Conservation (phyloP, 2,888 invertebrate genomes). For the Polyommatus icarus region DNA sequence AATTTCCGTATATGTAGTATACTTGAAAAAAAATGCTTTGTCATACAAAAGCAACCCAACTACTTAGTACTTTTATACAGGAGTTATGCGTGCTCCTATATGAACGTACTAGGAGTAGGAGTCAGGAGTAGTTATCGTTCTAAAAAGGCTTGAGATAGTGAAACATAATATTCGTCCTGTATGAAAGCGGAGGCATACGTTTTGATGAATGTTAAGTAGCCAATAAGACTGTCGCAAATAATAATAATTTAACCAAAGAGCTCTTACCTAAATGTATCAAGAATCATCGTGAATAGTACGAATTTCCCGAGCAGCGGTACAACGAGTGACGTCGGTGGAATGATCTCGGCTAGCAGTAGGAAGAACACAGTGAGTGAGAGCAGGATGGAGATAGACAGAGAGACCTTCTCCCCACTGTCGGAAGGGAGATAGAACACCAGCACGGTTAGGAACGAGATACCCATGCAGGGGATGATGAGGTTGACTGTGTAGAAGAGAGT, state of each 20-base stretch:
- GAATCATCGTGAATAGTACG: conserved; percentile 97
- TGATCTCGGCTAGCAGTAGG: conserved; percentile 85
- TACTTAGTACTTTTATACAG: too few species aligned
- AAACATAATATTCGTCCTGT: too few species aligned
- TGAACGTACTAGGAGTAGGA: too few species aligned
- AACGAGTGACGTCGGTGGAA: conserved; percentile 92
- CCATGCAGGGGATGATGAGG: conserved; percentile 98
- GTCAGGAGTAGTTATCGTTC: too few species aligned
- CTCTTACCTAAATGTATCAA: conserved; percentile 93
- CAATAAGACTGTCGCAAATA: not conserved
- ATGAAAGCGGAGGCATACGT: not conserved
- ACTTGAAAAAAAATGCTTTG: too few species aligned
- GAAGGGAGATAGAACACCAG: conserved; percentile 98
- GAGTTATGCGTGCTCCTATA: too few species aligned
- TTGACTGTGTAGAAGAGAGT: conserved; percentile 98
- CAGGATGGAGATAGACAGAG: conserved; percentile 96
- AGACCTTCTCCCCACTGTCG: conserved; percentile 99
- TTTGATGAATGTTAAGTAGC: too few species aligned
- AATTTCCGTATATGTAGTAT: too few species aligned
- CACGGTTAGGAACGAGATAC: conserved; percentile 97
- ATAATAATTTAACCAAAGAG: not conserved
- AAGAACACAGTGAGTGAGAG: conserved; percentile 98
- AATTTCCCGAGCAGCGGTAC: conserved; percentile 96
- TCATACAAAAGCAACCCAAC: too few species aligned
- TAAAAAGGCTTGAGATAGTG: too few species aligned